Percentiles rank a stretch among this genome's conserved stretches.
Evolutionary conservation across 2,888 invertebrate species (phyloP).

Genomic region (Desoria tigrina): DNA sequence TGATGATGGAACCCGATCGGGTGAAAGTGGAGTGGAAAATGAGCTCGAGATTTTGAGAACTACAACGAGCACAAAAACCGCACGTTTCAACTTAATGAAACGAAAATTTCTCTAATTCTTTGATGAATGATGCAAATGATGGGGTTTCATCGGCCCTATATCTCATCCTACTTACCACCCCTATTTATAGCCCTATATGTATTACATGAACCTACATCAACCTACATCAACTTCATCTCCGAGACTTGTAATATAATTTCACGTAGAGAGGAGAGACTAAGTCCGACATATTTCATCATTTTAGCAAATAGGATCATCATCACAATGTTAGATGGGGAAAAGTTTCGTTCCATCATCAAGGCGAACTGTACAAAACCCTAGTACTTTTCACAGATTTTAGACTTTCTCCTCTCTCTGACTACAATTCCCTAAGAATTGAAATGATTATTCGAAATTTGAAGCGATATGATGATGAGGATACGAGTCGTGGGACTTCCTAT

Average conservation of each 20-base stretch:
- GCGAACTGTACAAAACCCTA: no score
- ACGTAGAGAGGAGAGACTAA: not conserved
- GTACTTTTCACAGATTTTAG: no score
- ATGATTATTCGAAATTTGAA: no score
- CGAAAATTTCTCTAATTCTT: slow-evolving; percentile 52
- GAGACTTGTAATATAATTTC: not conserved
- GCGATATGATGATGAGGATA: no score
- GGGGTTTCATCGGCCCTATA: slow-evolving; percentile 20
- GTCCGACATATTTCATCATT: no score
- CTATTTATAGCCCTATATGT: no score
- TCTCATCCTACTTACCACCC: not conserved
- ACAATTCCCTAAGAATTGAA: no score
- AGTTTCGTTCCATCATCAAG: no score
- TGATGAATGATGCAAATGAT: slow-evolving; percentile 52
- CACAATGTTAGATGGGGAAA: no score
- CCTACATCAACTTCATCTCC: not conserved
- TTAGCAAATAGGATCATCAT: no score
- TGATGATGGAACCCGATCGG: not conserved
- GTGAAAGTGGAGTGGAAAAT: slow-evolving; percentile 8
- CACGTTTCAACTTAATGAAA: slow-evolving; percentile 51
- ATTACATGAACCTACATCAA: not conserved
- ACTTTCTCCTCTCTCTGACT: no score
- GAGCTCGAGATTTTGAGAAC: slow-evolving; percentile 7
- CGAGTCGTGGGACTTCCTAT: no score
- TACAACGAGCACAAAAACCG: slow-evolving; percentile 30